A percentile compares a stretch with the other conserved stretches of the same genome.
Conservation (phyloP, 2,113 vertebrate genomes). For the Rhynchomys soricoides region DNA sequence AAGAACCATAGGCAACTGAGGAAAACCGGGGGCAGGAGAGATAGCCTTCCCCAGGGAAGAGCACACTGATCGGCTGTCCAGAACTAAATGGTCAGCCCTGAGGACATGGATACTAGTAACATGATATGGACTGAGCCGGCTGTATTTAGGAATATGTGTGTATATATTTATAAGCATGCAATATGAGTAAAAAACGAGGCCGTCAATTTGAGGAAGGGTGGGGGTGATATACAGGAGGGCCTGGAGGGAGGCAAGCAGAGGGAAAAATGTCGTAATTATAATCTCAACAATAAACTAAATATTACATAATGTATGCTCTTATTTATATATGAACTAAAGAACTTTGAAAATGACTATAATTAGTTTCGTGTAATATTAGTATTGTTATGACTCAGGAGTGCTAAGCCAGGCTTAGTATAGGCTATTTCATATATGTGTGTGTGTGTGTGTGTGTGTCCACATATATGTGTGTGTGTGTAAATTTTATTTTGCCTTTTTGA, state of each 20-base stretch:
- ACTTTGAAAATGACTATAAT: not conserved
- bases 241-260: not conserved
- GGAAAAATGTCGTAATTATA: not conserved
- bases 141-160: not conserved
- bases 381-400: not conserved
- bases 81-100: not conserved
- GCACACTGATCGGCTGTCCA: too few species aligned
- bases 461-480: not conserved
- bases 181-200: not conserved
- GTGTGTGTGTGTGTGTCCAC: not conserved
- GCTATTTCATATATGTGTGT: not conserved
- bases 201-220: not conserved
- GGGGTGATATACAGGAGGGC: not conserved
- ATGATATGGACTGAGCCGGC: not conserved
- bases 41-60: not conserved
- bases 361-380: not conserved
- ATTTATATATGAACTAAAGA: not conserved
- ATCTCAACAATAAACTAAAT: not conserved
- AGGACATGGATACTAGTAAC: not conserved
- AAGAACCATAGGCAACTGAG: not conserved
- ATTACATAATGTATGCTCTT: not conserved
- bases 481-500: constrained; percentile 30
- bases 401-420: not conserved
- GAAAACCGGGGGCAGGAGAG: not conserved
- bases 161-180: not conserved